phyloP scores from a whole-genome alignment of 2,113 vertebrate genomes.

The rabbit (Oryctolagus cuniculus) region mOryCun1.1 NC_091440.1:12477501-12478000 shows the following conservation, averaged over 20 bases:
- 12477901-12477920: constrained; percentile 65
- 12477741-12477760: constrained; percentile 1
- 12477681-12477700: neutral
- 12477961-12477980: constrained; percentile 72
- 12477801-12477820: constrained; percentile 25
- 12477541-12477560: constrained; percentile 16
- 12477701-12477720: neutral
- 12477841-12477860: neutral
- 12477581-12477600: constrained; percentile 36
- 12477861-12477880: constrained; percentile 25
- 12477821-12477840: neutral
- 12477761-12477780: constrained; percentile 58
- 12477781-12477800: constrained; percentile 30
- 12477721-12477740: constrained; percentile 34
- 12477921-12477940: constrained; percentile 60
- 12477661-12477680: constrained; percentile 8
- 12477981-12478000: constrained; percentile 77
- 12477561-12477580: neutral
- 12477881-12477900: constrained; percentile 44
- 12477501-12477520: neutral
- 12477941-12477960: constrained; percentile 66
- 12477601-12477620: neutral
- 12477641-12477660: neutral
- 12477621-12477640: neutral
- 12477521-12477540: constrained; percentile 13